phyloP scores from a whole-genome alignment of 2,888 invertebrate genomes.

The Drosophila mulleri region DNA sequence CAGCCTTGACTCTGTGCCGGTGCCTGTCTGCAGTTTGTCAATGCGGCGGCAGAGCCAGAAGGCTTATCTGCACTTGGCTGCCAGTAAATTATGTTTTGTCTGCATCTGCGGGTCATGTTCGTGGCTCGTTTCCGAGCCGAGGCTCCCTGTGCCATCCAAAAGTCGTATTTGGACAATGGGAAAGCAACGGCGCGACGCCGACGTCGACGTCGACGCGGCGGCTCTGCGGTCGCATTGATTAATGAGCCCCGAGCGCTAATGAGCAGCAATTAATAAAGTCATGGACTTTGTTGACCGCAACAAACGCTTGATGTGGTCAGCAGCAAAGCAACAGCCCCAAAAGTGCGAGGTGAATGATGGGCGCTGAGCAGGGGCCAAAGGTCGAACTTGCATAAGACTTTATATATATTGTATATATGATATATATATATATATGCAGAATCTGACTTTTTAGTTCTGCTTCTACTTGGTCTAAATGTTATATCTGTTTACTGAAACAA shows the following conservation, averaged over 20 bases:
- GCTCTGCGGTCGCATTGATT: conserved; percentile 72
- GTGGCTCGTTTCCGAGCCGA: conserved; percentile 17
- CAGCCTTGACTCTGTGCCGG: conserved; percentile 8
- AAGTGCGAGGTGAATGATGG: conserved; percentile 7
- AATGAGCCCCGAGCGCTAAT: conserved; percentile 80
- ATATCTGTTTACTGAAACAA: neutral
- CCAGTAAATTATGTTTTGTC: conserved; percentile 80
- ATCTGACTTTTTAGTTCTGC: neutral
- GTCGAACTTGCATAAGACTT: conserved; percentile 1
- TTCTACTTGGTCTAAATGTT: neutral
- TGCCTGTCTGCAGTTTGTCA: conserved; percentile 80
- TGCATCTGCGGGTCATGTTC: conserved; percentile 75
- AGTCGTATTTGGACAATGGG: conserved; percentile 54
- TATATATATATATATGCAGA: neutral
- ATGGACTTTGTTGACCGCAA: conserved; percentile 77
- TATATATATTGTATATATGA: neutral
- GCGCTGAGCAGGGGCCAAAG: neutral
- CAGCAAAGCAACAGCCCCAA: conserved; percentile 20
- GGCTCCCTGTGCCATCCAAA: conserved; percentile 15
- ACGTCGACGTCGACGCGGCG: conserved; percentile 26
- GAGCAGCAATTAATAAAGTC: conserved; percentile 82
- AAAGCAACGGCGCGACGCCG: conserved; percentile 24
- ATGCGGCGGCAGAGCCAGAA: conserved; percentile 50
- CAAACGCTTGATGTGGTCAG: conserved; percentile 46
- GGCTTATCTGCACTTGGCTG: conserved; percentile 76